Evolutionary conservation across 2,888 invertebrate genomes (phyloP), one percentile per base, ranked within the genome.

Genomic region (Tortrix viridana): DNA sequence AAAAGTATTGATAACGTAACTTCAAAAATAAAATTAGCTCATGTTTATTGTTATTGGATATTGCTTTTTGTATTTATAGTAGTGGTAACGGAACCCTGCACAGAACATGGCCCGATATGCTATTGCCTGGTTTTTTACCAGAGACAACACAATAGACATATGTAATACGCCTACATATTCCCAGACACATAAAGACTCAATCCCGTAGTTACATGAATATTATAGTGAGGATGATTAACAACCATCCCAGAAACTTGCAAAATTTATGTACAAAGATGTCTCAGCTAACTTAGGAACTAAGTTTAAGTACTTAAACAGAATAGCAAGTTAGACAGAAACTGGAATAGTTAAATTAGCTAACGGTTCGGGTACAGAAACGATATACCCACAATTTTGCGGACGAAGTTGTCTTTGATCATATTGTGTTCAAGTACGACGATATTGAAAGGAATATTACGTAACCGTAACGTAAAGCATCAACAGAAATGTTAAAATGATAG

Each of bases 261-360:
- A 60, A 60, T 38, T 60, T 50, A 37, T 44, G 60, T 55, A 61
- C 61, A 50, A 56, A 61, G 49, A 61, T 61, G 61, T 50, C 37
- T 26, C 41, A 32, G 37, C 32, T 43, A 60, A 56, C 49, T 49
- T 43, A 49, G 55, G 16, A 32, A 49, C 55, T 44, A 55, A 61
- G 48, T 55, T 61, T 43, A 49, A 60, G 53, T 53, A 43, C 60
- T 54, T 54, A 53, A 53, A 54, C 54, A 61, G 44, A 61, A 41
- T 26, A 23, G 47, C 26, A 54, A 56, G 43, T 61, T 50, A 26
- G 54, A 55, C 54, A 50, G 55, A 50, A 55, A 61, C 55, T 49
- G 23, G 49, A 49, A 61, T 61, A 61, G 61, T 61, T 61, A 56
- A 61, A 61, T 61, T 61, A 61, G 61, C 55, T 56, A 12, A 61